A percentile compares a stretch with the other conserved stretches of the same genome.
phyloP scores from a whole-genome alignment of 2,797 vertebrate genomes.

The Anolis apletophallus region DNA sequence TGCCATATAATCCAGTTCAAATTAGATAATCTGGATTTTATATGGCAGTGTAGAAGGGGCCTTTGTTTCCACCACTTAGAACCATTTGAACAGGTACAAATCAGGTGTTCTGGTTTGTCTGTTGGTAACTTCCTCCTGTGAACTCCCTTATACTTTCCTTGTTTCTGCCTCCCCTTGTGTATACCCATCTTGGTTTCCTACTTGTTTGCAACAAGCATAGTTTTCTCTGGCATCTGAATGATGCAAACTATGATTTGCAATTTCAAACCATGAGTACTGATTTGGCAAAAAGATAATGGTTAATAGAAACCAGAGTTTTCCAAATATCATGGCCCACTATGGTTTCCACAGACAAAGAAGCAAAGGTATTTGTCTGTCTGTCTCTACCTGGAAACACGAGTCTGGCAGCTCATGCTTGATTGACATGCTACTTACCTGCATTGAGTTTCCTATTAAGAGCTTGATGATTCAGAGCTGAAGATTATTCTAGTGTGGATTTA shows the following conservation, averaged over 20 bases:
- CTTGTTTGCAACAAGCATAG: neutral
- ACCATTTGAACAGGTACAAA: neutral
- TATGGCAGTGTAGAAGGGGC: too few relatives aligned
- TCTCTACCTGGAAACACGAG: neutral
- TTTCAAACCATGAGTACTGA: neutral
- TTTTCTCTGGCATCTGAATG: neutral
- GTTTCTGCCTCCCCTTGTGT: too few relatives aligned
- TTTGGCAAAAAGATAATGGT: neutral
- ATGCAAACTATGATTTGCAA: neutral
- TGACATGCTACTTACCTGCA: neutral
- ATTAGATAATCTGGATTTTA: too few relatives aligned
- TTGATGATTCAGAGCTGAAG: too few relatives aligned
- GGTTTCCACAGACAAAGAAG: neutral
- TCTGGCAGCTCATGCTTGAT: neutral
- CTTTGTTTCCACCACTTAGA: neutral
- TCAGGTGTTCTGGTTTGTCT: neutral
- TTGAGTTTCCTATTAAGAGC: too few relatives aligned
- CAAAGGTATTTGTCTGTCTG: too few relatives aligned
- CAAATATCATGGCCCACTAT: too few relatives aligned
- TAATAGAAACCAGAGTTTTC: neutral
- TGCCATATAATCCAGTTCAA: too few relatives aligned
- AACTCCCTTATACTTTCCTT: too few relatives aligned
- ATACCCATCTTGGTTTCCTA: too few relatives aligned
- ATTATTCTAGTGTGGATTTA: too few relatives aligned
- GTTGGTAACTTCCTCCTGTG: neutral